phyloP scores from a whole-genome alignment of 2,888 invertebrate species.

The Tanytarsus gracilentus region DNA sequence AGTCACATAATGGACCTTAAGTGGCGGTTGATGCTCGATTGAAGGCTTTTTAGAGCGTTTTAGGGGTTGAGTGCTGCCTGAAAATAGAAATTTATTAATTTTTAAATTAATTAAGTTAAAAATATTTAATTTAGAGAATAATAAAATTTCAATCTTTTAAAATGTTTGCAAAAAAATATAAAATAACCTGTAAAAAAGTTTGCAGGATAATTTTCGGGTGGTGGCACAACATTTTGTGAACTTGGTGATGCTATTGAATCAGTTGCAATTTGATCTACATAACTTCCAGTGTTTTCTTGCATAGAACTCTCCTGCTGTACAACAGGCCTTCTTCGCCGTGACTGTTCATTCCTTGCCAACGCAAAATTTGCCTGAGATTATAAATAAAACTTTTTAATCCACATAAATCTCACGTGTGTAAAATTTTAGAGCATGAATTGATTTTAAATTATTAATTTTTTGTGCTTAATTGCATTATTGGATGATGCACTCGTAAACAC shows the following conservation, averaged over 20 bases:
- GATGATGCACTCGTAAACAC: constrained; percentile 4
- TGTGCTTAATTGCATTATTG: not conserved
- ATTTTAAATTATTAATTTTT: not conserved
- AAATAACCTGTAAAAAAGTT: constrained; percentile 1
- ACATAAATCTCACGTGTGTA: not conserved
- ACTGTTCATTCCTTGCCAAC: constrained; percentile 9
- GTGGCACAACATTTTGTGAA: not conserved
- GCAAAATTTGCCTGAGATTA: constrained; percentile 15
- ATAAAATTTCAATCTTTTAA: not conserved
- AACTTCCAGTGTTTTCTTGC: constrained; percentile 23
- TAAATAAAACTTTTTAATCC: not conserved
- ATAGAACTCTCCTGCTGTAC: not conserved
- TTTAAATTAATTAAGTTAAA: too few species aligned
- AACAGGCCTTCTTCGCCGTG: constrained; percentile 5
- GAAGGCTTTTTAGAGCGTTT: not conserved
- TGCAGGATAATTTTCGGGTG: constrained; percentile 1
- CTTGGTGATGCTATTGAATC: not conserved
- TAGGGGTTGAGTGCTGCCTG: not conserved
- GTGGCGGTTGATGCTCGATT: too few species aligned
- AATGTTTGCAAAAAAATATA: not conserved
- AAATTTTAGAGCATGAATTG: constrained; percentile 25
- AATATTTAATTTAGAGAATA: too few species aligned
- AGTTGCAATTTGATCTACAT: constrained; percentile 22
- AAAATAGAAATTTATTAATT: not conserved
- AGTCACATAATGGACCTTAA: constrained; percentile 20